Evolutionary conservation across 1,140 invertebrate species (phyloP), one percentile per base, ranked within the genome.

Genomic region (Maniola jurtina): DNA sequence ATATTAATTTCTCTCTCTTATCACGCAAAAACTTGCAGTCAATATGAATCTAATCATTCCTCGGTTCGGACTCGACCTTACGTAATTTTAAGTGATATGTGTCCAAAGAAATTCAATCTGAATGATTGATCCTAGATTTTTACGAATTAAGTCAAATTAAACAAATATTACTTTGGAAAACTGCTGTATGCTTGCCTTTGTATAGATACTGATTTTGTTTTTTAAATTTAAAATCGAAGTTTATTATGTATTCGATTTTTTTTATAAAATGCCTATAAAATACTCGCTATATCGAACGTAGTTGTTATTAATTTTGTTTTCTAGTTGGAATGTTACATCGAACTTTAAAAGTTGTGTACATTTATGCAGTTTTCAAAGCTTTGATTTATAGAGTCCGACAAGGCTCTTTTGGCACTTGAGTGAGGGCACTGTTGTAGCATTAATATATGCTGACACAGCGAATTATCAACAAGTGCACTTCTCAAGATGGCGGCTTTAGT

Each of bases 81-180:
- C 13, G 15, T 16, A 16, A 6, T 52, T 16, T 16, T 15, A 5
- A 52, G 48, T 16, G 13, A 25, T 8, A 25, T 10, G 15, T 52
- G 48, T 52, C 48, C 48, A 52, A 52, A 4, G 15, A 16, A 52
- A 2, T 52, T 15, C 16, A 52, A 52, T 52, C 16, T 5, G 6
- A 25, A 5, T 1, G 14, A 45, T 45, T 45, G 13, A 45, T 2
- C 9, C 9, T 45, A 45, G 9, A 42, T 50, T 16, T 25, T n/a
- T 52, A 52, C 48, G 15, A 48, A 48, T 48, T 8, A 52, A 15
- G 48, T 52, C 48, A 52, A 52, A 52, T 52, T 52, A 52, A 9
- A 52, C 4, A 6, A 45, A 45, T n/a, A 8, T 45, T 1, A 45
- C 13, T 11, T 52, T 52, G 5, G 6, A 16, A 9, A 10, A 16